These are phyloP conservation scores for Zeus faber DNA, from an alignment of 2,113 vertebrate genomes.

Conservation along the genomic window DNA sequence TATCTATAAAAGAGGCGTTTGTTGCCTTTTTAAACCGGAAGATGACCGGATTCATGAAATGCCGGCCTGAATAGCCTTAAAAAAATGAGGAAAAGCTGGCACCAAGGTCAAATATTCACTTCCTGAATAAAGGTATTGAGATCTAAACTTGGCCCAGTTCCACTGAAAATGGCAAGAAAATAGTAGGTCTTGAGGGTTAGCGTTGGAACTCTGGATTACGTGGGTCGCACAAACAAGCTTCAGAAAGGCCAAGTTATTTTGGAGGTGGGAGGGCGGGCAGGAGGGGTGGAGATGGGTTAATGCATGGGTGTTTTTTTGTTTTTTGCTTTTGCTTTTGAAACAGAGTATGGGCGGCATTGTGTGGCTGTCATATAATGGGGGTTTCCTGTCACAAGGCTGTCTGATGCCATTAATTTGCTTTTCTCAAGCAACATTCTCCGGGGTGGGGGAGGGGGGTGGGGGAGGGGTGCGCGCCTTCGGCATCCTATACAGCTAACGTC, in stretches of 20 bases:
- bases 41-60: too few species aligned
- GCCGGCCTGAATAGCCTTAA: too few species aligned
- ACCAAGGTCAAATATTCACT: too few species aligned
- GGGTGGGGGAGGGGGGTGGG: too few species aligned
- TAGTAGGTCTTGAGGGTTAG: constrained; percentile 6
- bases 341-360: not conserved
- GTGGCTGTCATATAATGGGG: constrained; percentile 1
- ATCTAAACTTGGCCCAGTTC: not conserved
- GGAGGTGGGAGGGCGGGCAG: too few species aligned
- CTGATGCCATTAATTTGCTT: constrained; percentile 3
- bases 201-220: constrained; percentile 19
- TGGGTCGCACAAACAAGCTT: constrained; percentile 4
- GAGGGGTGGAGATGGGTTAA: constrained; percentile 12
- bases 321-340: not conserved
- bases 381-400: not conserved
- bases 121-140: not conserved
- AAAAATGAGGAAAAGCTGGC: too few species aligned
- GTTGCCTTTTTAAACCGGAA: too few species aligned
- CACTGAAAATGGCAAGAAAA: constrained; percentile 5
- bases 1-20: too few species aligned
- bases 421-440: not conserved
- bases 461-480: constrained; percentile 1
- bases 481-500: not conserved
- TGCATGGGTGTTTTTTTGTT: constrained; percentile 11
- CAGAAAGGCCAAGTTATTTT: constrained; percentile 19